phyloP scores from a whole-genome alignment of 2,888 invertebrate genomes.

The Petrolisthes manimaculis region DNA sequence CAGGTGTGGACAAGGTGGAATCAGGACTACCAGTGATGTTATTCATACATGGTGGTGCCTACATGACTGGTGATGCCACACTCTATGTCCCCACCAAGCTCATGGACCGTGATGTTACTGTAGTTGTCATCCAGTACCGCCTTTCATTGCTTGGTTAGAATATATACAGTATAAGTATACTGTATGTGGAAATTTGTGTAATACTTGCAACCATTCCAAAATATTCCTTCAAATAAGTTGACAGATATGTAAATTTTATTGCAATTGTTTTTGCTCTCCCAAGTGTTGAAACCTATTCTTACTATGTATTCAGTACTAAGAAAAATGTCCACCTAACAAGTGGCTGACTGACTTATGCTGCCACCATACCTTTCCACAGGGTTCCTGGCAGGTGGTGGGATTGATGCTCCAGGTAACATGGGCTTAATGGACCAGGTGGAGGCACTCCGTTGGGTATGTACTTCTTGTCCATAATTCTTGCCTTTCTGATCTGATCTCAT shows the following conservation, averaged over 20 bases:
- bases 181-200: too few species aligned
- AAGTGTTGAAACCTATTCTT: too few species aligned
- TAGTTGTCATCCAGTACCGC: constrained; percentile 20
- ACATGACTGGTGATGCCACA: constrained; percentile 71
- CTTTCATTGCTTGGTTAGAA: constrained; percentile 69
- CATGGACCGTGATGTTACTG: constrained; percentile 68
- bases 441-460: constrained; percentile 57
- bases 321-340: not conserved
- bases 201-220: too few species aligned
- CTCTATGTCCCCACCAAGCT: constrained; percentile 73
- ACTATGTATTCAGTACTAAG: too few species aligned
- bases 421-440: constrained; percentile 55
- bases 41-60: constrained; percentile 74
- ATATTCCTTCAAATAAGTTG: too few species aligned
- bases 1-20: not conserved
- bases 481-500: too few species aligned
- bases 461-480: too few species aligned
- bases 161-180: too few species aligned
- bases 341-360: not conserved
- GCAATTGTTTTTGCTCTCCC: too few species aligned
- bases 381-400: constrained; percentile 45
- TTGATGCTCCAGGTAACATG: constrained; percentile 56
- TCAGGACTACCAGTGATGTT: constrained; percentile 71
- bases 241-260: too few species aligned
- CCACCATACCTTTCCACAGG: constrained; percentile 13